phyloP scores from a whole-genome alignment of 2,113 vertebrate species.

The Aphelocoma coerulescens region DNA sequence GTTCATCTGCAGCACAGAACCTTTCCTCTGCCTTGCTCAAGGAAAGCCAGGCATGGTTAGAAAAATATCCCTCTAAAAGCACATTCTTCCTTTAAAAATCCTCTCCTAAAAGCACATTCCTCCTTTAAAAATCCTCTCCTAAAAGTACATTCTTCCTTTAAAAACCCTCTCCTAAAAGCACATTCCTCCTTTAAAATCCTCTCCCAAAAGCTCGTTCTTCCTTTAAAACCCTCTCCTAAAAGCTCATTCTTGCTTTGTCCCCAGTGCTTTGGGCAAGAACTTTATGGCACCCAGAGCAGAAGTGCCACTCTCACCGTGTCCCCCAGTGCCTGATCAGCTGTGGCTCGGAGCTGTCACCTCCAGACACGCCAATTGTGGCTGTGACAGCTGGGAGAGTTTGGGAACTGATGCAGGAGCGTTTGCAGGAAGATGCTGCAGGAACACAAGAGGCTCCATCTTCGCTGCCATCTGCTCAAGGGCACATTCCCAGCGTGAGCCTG shows the following conservation, averaged over 20 bases:
- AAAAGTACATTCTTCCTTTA: background rate
- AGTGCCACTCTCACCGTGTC: accelerated
- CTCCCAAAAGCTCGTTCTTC: background rate
- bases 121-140: background rate
- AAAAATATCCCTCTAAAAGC: background rate
- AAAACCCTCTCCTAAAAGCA: background rate
- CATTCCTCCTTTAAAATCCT: background rate
- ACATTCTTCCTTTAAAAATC: background rate
- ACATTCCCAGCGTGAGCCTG: background rate
- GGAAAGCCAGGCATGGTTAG: background rate
- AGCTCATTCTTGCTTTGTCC: background rate
- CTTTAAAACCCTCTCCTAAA: background rate
- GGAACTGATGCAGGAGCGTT: background rate
- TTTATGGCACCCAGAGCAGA: background rate
- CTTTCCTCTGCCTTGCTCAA: background rate
- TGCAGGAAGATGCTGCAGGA: background rate
- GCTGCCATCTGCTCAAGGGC: background rate
- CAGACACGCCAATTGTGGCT: background rate
- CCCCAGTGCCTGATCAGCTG: background rate
- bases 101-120: background rate
- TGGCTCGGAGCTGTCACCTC: background rate
- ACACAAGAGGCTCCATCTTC: background rate
- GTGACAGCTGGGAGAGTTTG: background rate
- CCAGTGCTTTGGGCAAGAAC: background rate
- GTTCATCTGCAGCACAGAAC: background rate